Conservation (phyloP, 2,113 vertebrate species). For the Orcinus orca region DNA sequence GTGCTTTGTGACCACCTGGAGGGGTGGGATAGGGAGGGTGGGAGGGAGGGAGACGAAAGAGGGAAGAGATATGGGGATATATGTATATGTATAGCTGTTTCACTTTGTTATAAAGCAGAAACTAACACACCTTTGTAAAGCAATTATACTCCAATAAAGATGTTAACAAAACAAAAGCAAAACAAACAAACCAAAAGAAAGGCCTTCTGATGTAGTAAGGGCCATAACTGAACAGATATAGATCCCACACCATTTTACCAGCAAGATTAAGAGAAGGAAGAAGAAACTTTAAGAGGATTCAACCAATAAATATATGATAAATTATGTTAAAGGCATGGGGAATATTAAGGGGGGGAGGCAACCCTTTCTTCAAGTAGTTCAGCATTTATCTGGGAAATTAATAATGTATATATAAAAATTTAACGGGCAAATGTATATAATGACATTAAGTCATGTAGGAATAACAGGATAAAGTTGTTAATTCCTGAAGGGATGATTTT, state of each 20-base stretch:
- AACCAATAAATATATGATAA: neutral
- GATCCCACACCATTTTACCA: neutral
- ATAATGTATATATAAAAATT: neutral
- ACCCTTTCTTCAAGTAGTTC: neutral
- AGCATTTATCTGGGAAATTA: conserved; percentile 5
- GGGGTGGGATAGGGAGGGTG: too few species aligned
- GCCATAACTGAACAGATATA: neutral
- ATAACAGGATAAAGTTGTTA: neutral
- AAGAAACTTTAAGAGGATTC: neutral
- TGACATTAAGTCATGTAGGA: neutral
- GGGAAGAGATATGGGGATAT: too few species aligned
- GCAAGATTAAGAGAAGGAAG: neutral
- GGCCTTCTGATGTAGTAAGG: neutral
- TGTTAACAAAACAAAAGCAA: too few species aligned
- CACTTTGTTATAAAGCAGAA: too few species aligned
- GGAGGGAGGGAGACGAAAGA: too few species aligned
- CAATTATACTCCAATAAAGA: too few species aligned
- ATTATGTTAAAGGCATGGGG: neutral
- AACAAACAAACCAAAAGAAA: neutral
- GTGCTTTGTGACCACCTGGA: too few species aligned
- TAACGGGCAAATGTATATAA: neutral
- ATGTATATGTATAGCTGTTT: too few species aligned
- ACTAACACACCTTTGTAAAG: too few species aligned
- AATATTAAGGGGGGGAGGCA: neutral
- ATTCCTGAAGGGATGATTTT: neutral